Evolutionary conservation across 2,888 invertebrate species (phyloP), one percentile per base, ranked within the genome.

Genomic region (Galeopsomyia nigrocyanea): DNA sequence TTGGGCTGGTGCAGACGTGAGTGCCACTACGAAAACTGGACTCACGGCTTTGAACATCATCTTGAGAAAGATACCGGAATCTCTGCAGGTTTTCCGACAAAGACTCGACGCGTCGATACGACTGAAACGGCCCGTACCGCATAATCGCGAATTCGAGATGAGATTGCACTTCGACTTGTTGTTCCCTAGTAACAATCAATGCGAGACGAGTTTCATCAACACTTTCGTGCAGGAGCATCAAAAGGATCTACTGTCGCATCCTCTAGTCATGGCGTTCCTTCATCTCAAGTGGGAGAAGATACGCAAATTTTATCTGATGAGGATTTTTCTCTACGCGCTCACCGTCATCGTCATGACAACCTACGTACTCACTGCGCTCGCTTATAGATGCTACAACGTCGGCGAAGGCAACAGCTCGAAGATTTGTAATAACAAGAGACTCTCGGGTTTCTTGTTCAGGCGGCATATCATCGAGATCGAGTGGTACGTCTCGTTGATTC

Each of bases 261-360:
- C 88, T 0, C 78, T 88, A 5, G 87, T 88, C 7, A 87, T 88
- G 82, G 88, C 88, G 0, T 88, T 88, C 56, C 80, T 88, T 2
- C 86, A 87, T 64, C 79, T 88, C 1, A 88, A 88, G 72, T 88
- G 88, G 88, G 84, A 87, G 71, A 86, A 87, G 64, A 88, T 88
- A n/a, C 79, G 88, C 0, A 88, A 87, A 62, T 87, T 87, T 73
- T 88, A 88, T 76, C 71, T 87, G 0, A 77, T 82, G 56, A 80
- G 84, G 53, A 84, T 87, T 46, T 76, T 86, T 0, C 76, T 85
- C 0, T 87, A 86, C 71, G 82, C 83, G 0, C 78, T 87, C 70
- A 85, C 85, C 1, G 86, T 87, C 2, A 79, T 85, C 13, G 83
- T 80, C 58, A 83, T 87, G 79, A 86, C 87, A 1, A 84, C 82